phyloP scores from a whole-genome alignment of 2,113 vertebrate species.

The Odocoileus hemionus region DNA sequence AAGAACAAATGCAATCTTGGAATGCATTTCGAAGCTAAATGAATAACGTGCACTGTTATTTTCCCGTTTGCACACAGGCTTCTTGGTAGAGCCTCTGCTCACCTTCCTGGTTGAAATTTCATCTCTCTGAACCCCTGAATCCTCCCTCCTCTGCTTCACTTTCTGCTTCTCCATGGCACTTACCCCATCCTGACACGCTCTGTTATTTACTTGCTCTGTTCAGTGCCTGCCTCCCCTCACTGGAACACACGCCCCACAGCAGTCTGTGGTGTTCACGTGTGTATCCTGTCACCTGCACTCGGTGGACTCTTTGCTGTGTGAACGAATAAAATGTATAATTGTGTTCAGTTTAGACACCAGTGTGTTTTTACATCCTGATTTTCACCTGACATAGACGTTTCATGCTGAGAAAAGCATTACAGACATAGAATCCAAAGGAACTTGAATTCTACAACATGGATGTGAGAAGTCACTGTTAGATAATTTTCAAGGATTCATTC shows the following conservation, averaged over 20 bases:
- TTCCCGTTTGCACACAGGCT: background rate
- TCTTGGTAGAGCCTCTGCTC: background rate
- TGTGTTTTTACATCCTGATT: background rate
- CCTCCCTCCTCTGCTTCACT: background rate
- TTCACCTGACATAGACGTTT: background rate
- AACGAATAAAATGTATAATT: background rate
- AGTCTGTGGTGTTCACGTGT: background rate
- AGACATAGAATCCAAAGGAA: background rate
- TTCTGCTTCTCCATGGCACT: background rate
- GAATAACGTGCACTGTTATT: background rate
- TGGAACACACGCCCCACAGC: background rate
- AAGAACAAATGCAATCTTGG: background rate
- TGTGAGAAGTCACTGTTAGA: background rate
- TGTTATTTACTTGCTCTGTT: background rate
- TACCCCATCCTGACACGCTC: background rate
- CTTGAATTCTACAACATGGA: background rate
- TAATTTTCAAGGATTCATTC: background rate
- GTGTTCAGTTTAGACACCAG: background rate
- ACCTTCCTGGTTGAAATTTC: background rate
- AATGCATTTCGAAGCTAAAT: background rate
- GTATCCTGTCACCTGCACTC: accelerated
- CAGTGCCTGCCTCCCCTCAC: background rate
- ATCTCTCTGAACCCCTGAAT: background rate
- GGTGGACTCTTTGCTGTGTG: background rate
- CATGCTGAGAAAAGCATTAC: background rate